Conservation (phyloP, 2,888 invertebrate genomes). For the Eumacrocentrus americanus region DNA sequence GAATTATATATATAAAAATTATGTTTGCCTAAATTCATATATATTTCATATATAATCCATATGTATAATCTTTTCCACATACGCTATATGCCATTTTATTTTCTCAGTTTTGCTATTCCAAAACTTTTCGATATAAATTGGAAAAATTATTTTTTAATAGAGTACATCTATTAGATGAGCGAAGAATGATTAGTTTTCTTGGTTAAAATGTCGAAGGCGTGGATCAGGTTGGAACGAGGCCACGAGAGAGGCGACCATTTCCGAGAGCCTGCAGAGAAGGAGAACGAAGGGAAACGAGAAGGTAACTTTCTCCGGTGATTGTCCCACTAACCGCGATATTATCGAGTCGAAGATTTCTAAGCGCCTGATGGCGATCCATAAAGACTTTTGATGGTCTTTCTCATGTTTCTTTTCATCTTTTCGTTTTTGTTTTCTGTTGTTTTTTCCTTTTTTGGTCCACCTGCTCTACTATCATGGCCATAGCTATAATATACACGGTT, state of each 20-base stretch:
- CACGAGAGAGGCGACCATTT: slow-evolving; percentile 21
- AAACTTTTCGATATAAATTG: background rate
- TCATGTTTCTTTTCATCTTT: background rate
- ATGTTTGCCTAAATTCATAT: background rate
- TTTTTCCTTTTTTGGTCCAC: slow-evolving; percentile 5
- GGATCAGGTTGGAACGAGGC: slow-evolving; percentile 20
- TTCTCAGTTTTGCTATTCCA: no score
- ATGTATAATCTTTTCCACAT: no score
- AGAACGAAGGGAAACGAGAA: slow-evolving; percentile 40
- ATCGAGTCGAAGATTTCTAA: slow-evolving; percentile 53
- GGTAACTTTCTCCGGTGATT: slow-evolving; percentile 59
- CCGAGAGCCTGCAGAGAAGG: slow-evolving; percentile 10
- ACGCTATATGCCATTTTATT: no score
- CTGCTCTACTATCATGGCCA: background rate
- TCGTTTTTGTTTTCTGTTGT: background rate
- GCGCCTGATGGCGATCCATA: slow-evolving; percentile 15
- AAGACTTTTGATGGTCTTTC: background rate
- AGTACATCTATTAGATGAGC: background rate
- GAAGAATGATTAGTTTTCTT: slow-evolving; percentile 9
- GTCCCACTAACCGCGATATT: slow-evolving; percentile 59
- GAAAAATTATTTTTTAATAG: background rate
- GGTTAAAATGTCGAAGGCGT: slow-evolving; percentile 4
- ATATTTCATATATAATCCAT: background rate
- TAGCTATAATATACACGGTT: background rate
- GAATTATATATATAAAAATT: background rate